phyloP scores from a whole-genome alignment of 2,113 vertebrate genomes.

The Psophia crepitans region DNA sequence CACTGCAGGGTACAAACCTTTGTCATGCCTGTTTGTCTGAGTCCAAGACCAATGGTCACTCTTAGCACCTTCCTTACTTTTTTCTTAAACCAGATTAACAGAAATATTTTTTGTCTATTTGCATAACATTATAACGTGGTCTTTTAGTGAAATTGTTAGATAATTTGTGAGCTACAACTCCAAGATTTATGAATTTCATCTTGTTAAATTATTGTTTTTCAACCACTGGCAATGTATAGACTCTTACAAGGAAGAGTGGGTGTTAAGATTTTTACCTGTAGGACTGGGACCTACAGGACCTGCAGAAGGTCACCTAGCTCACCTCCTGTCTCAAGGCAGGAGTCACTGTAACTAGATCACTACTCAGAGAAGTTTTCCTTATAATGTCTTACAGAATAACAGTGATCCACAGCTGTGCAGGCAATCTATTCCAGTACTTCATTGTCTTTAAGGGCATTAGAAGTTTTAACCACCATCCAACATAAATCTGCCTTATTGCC shows the following conservation, averaged over 20 bases:
- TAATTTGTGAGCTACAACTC: neutral
- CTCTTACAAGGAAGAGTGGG: neutral
- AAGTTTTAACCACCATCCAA: neutral
- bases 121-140: neutral
- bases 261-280: neutral
- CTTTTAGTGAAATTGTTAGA: neutral
- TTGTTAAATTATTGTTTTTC: neutral
- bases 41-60: neutral
- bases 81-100: neutral
- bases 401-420: neutral
- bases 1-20: neutral
- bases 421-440: neutral
- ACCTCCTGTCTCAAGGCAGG: neutral
- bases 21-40: neutral
- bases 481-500: neutral
- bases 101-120: neutral
- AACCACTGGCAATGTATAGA: neutral
- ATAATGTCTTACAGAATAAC: neutral
- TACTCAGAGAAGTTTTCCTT: neutral
- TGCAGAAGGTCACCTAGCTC: neutral
- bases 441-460: neutral
- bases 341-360: neutral
- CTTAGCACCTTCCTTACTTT: neutral
- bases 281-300: no score
- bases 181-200: neutral